phyloP scores from a whole-genome alignment of 1,140 invertebrate species.

The Bicyclus anynana region DNA sequence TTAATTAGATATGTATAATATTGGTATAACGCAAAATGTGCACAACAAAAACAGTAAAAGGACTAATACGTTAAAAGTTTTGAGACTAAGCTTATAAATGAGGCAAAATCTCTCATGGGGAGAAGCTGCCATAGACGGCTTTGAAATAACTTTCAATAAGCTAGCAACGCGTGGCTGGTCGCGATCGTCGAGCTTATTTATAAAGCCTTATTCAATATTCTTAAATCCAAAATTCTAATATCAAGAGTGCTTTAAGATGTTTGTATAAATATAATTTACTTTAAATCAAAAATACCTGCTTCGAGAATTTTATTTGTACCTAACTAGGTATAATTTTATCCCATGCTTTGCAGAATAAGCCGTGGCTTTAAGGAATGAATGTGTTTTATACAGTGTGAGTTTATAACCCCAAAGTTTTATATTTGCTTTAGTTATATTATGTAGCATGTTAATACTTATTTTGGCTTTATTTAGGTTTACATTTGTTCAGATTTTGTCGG shows the following conservation, averaged over 20 bases:
- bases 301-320: too few relatives aligned
- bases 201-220: slow-evolving; percentile 2
- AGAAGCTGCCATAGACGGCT: slow-evolving; percentile 4
- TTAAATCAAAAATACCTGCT: not conserved
- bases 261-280: not conserved
- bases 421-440: too few relatives aligned
- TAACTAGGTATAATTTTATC: too few relatives aligned
- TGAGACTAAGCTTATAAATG: slow-evolving; percentile 1
- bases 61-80: not conserved
- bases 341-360: too few relatives aligned
- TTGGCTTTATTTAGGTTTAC: too few relatives aligned
- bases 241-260: slow-evolving; percentile 1
- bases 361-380: too few relatives aligned
- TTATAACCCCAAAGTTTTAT: too few relatives aligned
- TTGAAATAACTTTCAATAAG: slow-evolving; percentile 10
- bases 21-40: not conserved
- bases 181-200: not conserved
- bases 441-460: too few relatives aligned
- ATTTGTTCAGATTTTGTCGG: too few relatives aligned
- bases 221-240: slow-evolving; percentile 5
- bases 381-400: too few relatives aligned
- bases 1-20: too few relatives aligned
- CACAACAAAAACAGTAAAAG: not conserved
- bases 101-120: not conserved
- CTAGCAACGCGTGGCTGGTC: slow-evolving; percentile 4